Percentiles rank a stretch among this genome's conserved stretches.
Conservation (phyloP, 2,113 vertebrate genomes). For the Pachypanchax playfairii region DNA sequence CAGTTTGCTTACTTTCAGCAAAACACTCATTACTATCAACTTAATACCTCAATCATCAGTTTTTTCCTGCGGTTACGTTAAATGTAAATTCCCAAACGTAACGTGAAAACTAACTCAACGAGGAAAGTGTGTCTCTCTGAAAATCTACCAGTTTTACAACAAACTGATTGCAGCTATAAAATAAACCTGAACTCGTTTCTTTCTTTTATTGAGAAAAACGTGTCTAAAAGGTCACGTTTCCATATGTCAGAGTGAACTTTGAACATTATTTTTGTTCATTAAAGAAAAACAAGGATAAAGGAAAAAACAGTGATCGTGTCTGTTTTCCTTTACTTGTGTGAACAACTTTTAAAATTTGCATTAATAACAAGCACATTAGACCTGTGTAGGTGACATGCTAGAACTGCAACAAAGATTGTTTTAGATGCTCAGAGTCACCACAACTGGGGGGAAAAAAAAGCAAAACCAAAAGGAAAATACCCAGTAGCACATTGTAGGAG, state of each 20-base stretch:
- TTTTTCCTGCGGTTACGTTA: not conserved
- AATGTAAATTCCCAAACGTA: not conserved
- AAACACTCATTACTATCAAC: not conserved
- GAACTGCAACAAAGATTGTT: no score
- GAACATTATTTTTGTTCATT: slow-evolving; percentile 34
- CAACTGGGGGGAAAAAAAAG: no score
- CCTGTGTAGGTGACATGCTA: not conserved
- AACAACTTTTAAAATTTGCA: not conserved
- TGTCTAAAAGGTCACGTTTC: slow-evolving; percentile 14
- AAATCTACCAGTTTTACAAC: not conserved
- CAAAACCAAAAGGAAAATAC: no score
- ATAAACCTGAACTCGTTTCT: not conserved
- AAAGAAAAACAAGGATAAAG: slow-evolving; percentile 2
- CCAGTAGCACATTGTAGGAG: no score
- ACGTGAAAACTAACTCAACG: not conserved
- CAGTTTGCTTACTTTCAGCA: not conserved
- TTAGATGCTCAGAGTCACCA: no score
- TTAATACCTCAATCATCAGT: not conserved
- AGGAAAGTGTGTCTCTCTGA: not conserved
- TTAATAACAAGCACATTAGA: not conserved
- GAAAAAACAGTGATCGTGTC: not conserved
- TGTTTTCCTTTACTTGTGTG: not conserved
- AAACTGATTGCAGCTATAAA: no score
- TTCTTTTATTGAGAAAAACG: not conserved
- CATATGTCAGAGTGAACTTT: slow-evolving; percentile 43